Base-by-base conservation (phyloP, 2,113 vertebrate genomes). In the Leuciscus idus region DNA sequence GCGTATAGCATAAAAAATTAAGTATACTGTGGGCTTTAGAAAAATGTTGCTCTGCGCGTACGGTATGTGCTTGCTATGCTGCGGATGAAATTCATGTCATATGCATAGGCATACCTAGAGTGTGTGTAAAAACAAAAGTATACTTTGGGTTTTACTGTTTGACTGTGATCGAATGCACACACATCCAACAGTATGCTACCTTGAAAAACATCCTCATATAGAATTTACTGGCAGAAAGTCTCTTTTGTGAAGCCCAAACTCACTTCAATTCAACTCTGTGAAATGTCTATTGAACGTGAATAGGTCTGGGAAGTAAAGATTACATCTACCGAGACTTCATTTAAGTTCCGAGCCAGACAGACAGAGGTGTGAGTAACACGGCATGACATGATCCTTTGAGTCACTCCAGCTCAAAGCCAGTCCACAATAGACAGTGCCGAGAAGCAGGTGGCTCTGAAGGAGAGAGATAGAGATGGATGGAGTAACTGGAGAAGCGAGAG, bases 281-380 rank as follows among this genome's bases (percentile, higher is more conserved):
- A 82, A 82, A 70, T 48, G 46, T 70, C 46, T 52, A 33, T 59
- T 46, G 21, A 73, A 23, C 43, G 82, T 33, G 81, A 83, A 83
- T 30, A 57, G 28, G 9, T 68, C 81, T 70, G 81, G 43, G 50
- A 59, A 84, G 68, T 73, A 52, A 57, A 72, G 82, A 84, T 73
- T 57, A 23, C 82, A 84, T 84, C 82, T 57, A 30, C 82, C 17
- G 50, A 73, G 33, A 26, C 50, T 73, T 73, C 23, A 23, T n/a
- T 59, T 84, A 26, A 39, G 68, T 72, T 33, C 8, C 12, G 82
- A 59, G 52, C 82, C 81, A 84, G 82, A 57, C 68, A 84, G 50
- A 74, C 50, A 72, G 64, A 72, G 21, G 82, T 59, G 82, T 73
- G 82, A 74, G 82, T 84, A 84, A 84, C 82, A 84, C 33, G 6